Evolutionary conservation across 2,113 vertebrate genomes (phyloP).

Genomic region (Antechinus flavipes): DNA sequence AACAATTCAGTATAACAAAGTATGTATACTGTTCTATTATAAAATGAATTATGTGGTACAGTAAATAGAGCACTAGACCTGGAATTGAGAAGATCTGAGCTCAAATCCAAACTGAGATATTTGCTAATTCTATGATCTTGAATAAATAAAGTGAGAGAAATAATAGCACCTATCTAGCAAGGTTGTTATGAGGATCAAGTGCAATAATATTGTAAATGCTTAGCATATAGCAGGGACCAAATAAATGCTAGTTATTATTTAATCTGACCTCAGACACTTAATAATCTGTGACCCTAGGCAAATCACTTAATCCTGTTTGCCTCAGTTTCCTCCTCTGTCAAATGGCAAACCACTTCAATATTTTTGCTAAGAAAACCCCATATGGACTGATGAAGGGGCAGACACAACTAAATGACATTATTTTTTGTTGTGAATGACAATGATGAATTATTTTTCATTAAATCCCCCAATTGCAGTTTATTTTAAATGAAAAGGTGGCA

Average conservation of each 20-base stretch:
- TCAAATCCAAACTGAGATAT: neutral
- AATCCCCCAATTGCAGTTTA: neutral
- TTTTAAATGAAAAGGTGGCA: neutral
- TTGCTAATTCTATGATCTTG: neutral
- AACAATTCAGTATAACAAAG: neutral
- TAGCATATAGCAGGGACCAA: neutral
- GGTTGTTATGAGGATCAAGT: neutral
- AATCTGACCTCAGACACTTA: neutral
- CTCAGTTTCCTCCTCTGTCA: neutral
- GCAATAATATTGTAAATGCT: neutral
- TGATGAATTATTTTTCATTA: neutral
- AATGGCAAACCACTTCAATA: neutral
- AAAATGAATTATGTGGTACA: neutral
- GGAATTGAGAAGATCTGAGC: neutral
- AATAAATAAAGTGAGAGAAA: neutral
- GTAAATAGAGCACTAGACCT: neutral
- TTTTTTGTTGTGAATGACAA: neutral
- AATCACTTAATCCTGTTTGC: neutral
- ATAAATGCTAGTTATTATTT: neutral
- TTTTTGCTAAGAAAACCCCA: neutral
- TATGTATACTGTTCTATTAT: neutral
- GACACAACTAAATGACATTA: neutral
- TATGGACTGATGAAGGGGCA: neutral
- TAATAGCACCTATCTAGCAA: neutral
- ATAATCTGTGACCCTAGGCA: neutral